These are phyloP conservation scores for Ctenodactylus gundi DNA, from an alignment of 2,113 vertebrate genomes.

Conservation along the genomic window DNA sequence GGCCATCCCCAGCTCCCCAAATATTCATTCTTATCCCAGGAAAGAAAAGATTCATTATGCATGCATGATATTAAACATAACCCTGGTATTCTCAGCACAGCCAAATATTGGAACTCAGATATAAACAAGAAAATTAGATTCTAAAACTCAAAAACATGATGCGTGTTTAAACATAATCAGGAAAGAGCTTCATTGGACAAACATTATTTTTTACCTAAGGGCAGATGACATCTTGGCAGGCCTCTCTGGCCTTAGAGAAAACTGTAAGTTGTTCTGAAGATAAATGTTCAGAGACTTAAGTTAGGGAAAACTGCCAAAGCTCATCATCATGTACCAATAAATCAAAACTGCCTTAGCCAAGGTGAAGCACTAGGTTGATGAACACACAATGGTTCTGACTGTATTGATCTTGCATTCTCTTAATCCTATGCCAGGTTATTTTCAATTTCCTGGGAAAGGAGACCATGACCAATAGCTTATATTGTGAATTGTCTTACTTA, in stretches of 20 bases:
- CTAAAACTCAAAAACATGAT: background rate
- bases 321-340: background rate
- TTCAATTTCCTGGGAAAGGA: background rate
- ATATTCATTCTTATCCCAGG: background rate
- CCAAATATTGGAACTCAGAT: background rate
- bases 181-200: background rate
- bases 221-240: background rate
- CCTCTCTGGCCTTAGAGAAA: background rate
- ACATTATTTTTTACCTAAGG: background rate
- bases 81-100: background rate
- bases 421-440: background rate
- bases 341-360: background rate
- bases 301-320: background rate
- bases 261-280: background rate
- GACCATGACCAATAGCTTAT: background rate
- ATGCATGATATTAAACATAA: background rate
- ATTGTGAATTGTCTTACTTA: background rate
- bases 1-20: background rate
- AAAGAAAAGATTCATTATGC: background rate
- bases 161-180: background rate
- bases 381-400: background rate
- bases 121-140: background rate
- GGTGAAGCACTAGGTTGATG: background rate
- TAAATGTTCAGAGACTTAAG: background rate
- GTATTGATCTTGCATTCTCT: background rate